These are phyloP conservation scores for Ciconia maguari DNA, from an alignment of 2,113 vertebrate genomes.

Conservation along the genomic window DNA sequence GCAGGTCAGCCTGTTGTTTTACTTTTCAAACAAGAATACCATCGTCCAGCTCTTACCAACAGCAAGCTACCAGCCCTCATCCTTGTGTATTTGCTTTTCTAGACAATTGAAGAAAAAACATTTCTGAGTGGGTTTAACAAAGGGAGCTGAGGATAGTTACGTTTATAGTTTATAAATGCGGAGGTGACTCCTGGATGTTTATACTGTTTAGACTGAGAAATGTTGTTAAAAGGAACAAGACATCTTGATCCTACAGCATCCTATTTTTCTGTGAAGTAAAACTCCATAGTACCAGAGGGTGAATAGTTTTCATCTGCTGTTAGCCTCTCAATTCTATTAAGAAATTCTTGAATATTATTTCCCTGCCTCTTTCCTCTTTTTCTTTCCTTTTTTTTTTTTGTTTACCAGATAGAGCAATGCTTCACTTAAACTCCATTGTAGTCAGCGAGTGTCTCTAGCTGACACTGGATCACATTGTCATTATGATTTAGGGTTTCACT, in stretches of 20 bases:
- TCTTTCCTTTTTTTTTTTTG: not conserved
- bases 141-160: not conserved
- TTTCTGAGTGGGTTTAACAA: not conserved
- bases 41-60: not conserved
- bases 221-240: not conserved
- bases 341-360: not conserved
- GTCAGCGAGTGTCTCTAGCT: not conserved
- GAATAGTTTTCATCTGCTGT: not conserved
- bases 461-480: not conserved
- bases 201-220: not conserved
- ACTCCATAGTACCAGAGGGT: not conserved
- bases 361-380: not conserved
- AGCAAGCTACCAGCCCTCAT: not conserved
- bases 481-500: conserved; percentile 31
- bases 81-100: not conserved
- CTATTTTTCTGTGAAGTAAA: not conserved
- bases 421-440: not conserved
- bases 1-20: not conserved
- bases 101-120: not conserved
- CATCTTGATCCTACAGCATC: not conserved
- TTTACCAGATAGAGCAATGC: not conserved
- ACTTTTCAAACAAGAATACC: not conserved
- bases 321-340: not conserved
- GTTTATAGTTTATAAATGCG: not conserved
- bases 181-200: not conserved